phyloP scores from a whole-genome alignment of 2,888 invertebrate species.

The Synanthedon formicaeformis region DNA sequence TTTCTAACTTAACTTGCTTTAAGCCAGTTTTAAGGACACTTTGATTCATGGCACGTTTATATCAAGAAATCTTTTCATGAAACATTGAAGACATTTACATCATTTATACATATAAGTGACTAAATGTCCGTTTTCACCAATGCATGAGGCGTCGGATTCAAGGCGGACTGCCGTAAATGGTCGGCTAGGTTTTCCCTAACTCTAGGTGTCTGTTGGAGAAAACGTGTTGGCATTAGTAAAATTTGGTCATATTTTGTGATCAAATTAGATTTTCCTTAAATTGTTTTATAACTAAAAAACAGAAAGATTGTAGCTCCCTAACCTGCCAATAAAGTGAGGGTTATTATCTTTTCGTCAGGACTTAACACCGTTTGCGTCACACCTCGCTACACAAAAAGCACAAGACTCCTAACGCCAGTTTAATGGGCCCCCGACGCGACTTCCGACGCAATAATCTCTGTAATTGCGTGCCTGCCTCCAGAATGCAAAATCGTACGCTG shows the following conservation, averaged over 20 bases:
- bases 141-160: too few species aligned
- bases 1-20: background rate
- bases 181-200: too few species aligned
- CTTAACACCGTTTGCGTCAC: slow-evolving; percentile 10
- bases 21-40: slow-evolving; percentile 1
- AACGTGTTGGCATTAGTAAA: too few species aligned
- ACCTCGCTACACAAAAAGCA: slow-evolving; percentile 35
- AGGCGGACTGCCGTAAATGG: too few species aligned
- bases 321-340: too few species aligned
- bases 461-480: slow-evolving; percentile 44
- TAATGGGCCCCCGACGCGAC: slow-evolving; percentile 44
- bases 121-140: too few species aligned
- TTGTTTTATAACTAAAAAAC: too few species aligned
- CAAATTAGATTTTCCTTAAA: too few species aligned
- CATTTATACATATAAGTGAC: background rate
- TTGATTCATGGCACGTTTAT: background rate
- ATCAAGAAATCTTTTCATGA: background rate
- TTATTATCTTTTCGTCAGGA: too few species aligned
- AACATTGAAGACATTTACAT: background rate
- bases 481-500: slow-evolving; percentile 37
- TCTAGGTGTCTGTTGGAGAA: too few species aligned
- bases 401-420: slow-evolving; percentile 49
- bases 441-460: slow-evolving; percentile 46
- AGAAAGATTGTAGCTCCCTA: too few species aligned
- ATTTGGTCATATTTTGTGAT: too few species aligned